Base-by-base conservation (phyloP, 92 coral and sea anemone species). In the Actinernus sp. region DNA sequence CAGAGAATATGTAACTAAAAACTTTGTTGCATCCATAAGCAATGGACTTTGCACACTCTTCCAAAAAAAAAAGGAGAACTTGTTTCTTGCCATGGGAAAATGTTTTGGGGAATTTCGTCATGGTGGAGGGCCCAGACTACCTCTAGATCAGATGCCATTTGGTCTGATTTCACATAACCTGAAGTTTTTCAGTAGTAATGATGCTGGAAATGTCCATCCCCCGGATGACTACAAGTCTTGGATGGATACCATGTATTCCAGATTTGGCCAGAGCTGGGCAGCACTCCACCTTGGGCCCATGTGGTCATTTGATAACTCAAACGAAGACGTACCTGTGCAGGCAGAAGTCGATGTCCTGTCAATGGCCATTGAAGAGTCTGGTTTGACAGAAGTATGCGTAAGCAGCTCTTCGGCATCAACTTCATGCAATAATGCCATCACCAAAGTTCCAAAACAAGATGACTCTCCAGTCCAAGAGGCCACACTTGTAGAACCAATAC, bases 221-320 rank as follows among this genome's bases (percentile, higher is more conserved):
- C 55, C 73, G 0, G 34, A 74, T 16, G 82, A 74, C 31, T 74
- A n/a, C n/a, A n/a, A n/a, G n/a, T n/a, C n/a, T n/a, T n/a, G n/a
- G n/a, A n/a, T n/a, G n/a, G n/a, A n/a, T 27, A 63, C 55, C 30
- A 74, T 74, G 82, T 74, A 63, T 63, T 24, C 82, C 16, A 21
- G 50, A 31, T 62, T 74, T 63, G 82, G 82, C 28, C 68, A 74
- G 44, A 61, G 72, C 5, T 74, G 82, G 82, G 73, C 82, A 49
- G 59, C 72, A 38, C 73, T 74, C 11, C 82, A 74, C 20, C 73
- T 74, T 50, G 82, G 82, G 26, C 82, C 82, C 27, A 74, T 74
- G 82, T 74, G 82, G 82, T 74, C 82, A 24, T 62, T 49, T 36
- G 36, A 11, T 51, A 73, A n/a, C n/a, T n/a, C n/a, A n/a, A n/a